Base-by-base conservation (phyloP, 2,113 vertebrate genomes). In the Eudorcas thomsonii region DNA sequence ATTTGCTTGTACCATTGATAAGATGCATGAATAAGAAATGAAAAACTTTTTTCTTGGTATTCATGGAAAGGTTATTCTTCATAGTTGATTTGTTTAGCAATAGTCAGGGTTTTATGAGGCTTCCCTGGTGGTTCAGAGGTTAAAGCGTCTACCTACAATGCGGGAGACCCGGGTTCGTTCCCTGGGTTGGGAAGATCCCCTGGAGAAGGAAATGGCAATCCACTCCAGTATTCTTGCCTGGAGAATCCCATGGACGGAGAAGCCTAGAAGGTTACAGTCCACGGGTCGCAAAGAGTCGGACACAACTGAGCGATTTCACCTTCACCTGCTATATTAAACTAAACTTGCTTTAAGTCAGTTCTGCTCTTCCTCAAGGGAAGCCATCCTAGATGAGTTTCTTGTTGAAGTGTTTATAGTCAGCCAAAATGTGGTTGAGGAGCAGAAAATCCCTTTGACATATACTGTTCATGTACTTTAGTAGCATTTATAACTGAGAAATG, bases 361-460 rank as follows among this genome's bases (percentile, higher is more conserved):
- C 90, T 96, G 54, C 3, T 77, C 54, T 81, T 91, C 52, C 81
- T 97, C 59, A 78, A 91, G 62, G 64, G 55, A 97, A 93, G 67
- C 85, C 43, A 82, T 74, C 14, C 5, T 86, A 55, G 59, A 82
- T 81, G 84, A 91, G 30, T 80, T 93, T 93, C 39, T 88, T 83
- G 19, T 92, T 91, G 52, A 85, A 96, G 48, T 97, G 80, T 93
- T 91, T 95, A 71, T 95, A 82, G 45, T 91, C 30, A 93, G 67
- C 82, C 83, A 64, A 80, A 97, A 93, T 95, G 45, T 71, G 43
- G 81, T 62, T 71, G 64, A 88, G 62, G 60, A 91, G 74, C 64
- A 88, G 82, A 92, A 88, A 96, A 84, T 89, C 60, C 12, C 21
- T 57, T 95, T 62, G 78, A 74, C 59, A 28, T 96, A 57, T 57